Conservation (phyloP, 2,888 invertebrate genomes). For the Agonopterix heracliana region DNA sequence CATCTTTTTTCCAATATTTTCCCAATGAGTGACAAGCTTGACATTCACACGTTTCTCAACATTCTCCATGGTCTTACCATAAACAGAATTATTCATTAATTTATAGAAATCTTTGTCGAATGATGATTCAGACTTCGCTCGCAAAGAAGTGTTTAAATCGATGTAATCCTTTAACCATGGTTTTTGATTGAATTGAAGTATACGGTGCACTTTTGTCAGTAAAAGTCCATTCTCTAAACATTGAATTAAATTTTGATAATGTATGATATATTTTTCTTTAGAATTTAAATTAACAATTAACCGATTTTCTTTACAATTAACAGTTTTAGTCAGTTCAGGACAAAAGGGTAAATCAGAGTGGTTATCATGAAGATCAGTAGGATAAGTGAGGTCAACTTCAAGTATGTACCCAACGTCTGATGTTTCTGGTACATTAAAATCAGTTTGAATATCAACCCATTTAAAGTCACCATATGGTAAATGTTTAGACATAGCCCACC, state of each 20-base stretch:
- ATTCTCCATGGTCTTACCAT: constrained; percentile 40
- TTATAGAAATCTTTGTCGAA: constrained; percentile 46
- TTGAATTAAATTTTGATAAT: constrained; percentile 9
- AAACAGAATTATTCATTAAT: constrained; percentile 40
- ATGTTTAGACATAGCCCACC: constrained; percentile 31
- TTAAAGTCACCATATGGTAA: no score
- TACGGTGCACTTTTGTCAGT: not conserved
- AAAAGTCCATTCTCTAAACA: not conserved
- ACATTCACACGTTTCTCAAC: constrained; percentile 29
- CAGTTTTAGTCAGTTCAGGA: constrained; percentile 4
- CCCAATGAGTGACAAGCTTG: constrained; percentile 30
- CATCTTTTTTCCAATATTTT: constrained; percentile 17
- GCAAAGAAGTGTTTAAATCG: constrained; percentile 35
- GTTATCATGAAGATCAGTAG: constrained; percentile 6
- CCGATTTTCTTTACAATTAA: not conserved
- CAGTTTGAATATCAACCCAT: no score
- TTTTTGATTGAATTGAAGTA: constrained; percentile 31
- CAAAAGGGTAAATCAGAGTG: constrained; percentile 11
- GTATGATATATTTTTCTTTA: constrained; percentile 8
- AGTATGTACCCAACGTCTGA: not conserved
- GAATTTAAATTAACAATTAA: no score
- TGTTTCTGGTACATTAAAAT: no score
- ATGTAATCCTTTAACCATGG: constrained; percentile 40
- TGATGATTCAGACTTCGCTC: constrained; percentile 25
- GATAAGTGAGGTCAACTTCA: constrained; percentile 13